A percentile compares a stretch with the other conserved stretches of the same genome.
These are phyloP conservation scores for Acanthopleura granulata DNA, from an alignment of 2,888 invertebrate genomes.

Conservation along the genomic window DNA sequence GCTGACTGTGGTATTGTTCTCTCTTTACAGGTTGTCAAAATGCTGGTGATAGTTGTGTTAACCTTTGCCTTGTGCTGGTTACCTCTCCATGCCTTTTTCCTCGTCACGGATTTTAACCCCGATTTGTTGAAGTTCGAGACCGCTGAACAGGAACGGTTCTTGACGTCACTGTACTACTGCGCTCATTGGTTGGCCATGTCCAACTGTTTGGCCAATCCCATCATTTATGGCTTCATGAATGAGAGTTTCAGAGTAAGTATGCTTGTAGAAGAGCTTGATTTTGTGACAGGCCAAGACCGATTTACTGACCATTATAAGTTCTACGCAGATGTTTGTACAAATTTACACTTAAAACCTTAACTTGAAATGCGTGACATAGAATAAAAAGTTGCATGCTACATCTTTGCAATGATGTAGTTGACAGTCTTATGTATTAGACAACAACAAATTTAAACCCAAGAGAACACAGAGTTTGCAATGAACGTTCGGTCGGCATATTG, in stretches of 20 bases:
- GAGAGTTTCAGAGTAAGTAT: conserved; percentile 65
- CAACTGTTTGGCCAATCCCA: conserved; percentile 67
- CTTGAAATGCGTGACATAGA: too few species aligned
- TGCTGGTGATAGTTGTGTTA: conserved; percentile 63
- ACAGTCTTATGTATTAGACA: too few species aligned
- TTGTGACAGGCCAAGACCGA: too few species aligned
- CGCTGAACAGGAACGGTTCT: conserved; percentile 30
- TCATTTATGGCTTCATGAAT: conserved; percentile 67
- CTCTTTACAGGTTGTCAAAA: conserved; percentile 63
- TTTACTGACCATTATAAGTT: too few species aligned
- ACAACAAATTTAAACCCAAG: too few species aligned
- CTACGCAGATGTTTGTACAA: too few species aligned
- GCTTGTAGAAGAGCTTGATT: too few species aligned
- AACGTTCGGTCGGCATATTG: too few species aligned
- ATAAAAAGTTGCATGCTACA: too few species aligned
- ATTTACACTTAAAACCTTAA: too few species aligned
- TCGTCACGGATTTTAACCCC: conserved; percentile 58
- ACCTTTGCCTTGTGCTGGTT: conserved; percentile 67
- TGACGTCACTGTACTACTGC: conserved; percentile 52
- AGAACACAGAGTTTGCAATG: too few species aligned
- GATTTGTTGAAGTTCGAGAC: conserved; percentile 32
- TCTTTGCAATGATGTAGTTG: too few species aligned
- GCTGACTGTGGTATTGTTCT: not conserved
- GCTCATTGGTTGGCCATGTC: conserved; percentile 68
- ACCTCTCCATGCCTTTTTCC: conserved; percentile 62